Base-by-base conservation (phyloP, 2,797 vertebrate species). In the Chrysolophus pictus region DNA sequence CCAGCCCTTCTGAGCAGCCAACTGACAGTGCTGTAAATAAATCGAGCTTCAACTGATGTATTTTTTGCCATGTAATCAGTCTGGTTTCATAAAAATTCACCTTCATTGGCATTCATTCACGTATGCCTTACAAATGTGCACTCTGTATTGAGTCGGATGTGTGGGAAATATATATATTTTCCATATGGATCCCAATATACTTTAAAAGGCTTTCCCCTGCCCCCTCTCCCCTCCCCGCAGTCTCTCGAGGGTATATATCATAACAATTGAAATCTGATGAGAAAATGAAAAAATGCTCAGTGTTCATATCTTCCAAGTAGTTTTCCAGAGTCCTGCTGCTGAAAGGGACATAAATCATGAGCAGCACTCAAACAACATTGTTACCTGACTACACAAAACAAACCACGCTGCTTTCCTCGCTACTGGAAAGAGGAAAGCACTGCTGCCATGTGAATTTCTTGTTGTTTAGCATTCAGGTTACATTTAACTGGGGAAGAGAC, bases 291-390 rank as follows among this genome's bases (percentile, higher is more conserved):
- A 97, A 95, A 91, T 87, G 68, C 87, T 90, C 33, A 67, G 53
- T 85, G 93, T 81, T 82, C 73, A 92, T 92, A 90, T 90, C 89
- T 90, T 90, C 95, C 96, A 92, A 97, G 96, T 91, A 78, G 92
- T 97, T 97, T 97, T 95, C 95, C 97, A 98, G 97, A 97, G 91
- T 91, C 71, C 86, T n/a, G 31, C 94, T 93, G 85, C 90, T 94
- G 95, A 71, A n/a, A 67, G 59, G 88, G 60, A 55, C 10, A 18
- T 97, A 97, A 97, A 97, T 97, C 95, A 95, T 29, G 16, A 33
- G 8, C 49, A 67, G 63, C 84, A 35, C 81, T 87, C 64, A 8
- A 68, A 90, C 3, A 4, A 84, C 12, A 6, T n/a, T 87, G 93
- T 95, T 95, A 91, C 91, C 91, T 91, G 29, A 82, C 51, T 65